A percentile compares a stretch with the other conserved stretches of the same genome.
Evolutionary conservation across 2,113 vertebrate species (phyloP).

Genomic region (Sebastes fasciatus): DNA sequence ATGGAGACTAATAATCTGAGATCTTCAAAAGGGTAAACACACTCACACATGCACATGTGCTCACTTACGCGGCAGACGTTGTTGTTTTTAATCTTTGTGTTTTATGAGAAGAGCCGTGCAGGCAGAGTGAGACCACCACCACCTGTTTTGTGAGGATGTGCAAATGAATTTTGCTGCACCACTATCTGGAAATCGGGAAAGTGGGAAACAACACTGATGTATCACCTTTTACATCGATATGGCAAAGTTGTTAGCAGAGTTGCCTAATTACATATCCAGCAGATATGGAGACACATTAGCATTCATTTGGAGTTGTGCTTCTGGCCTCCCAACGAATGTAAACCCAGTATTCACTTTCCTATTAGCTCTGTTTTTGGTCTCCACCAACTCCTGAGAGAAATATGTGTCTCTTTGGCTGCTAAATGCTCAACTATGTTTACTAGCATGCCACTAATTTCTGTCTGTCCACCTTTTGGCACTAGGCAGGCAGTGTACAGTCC

Average conservation of each 20-base stretch:
- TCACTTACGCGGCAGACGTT: not conserved
- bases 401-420: not conserved
- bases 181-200: not conserved
- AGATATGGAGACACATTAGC: not conserved
- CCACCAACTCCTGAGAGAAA: no score
- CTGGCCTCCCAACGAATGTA: not conserved
- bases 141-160: not conserved
- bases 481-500: not conserved
- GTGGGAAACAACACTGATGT: not conserved
- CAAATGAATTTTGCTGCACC: not conserved
- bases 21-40: constrained; percentile 57
- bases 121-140: not conserved
- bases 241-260: not conserved
- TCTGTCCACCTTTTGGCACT: not conserved
- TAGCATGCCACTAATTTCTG: not conserved
- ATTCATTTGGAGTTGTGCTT: not conserved
- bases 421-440: not conserved
- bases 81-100: constrained; percentile 47
- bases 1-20: constrained; percentile 47
- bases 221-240: not conserved
- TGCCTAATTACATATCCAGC: not conserved
- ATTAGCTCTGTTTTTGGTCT: not conserved
- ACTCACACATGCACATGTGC: constrained; percentile 24
- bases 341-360: not conserved
- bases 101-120: constrained; percentile 33